These are phyloP conservation scores for Andrena flavipes DNA, from an alignment of 2,888 invertebrate species.

Conservation along the genomic window DNA sequence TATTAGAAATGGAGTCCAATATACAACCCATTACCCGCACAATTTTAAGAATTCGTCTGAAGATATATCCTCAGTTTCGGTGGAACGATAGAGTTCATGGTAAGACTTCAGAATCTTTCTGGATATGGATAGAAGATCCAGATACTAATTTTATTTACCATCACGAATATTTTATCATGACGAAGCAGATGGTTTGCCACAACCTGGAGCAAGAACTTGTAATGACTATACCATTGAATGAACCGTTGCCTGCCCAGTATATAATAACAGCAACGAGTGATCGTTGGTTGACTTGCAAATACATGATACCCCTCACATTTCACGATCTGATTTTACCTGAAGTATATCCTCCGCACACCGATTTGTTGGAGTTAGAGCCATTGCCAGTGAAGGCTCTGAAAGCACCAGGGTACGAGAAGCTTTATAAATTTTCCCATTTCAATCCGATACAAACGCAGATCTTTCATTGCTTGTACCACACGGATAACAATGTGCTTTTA, in stretches of 20 bases:
- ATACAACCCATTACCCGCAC: constrained; percentile 98
- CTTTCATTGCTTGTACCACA: constrained; percentile 98
- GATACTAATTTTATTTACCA: constrained; percentile 98
- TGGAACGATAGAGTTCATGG: constrained; percentile 98
- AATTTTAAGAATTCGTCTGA: constrained; percentile 93
- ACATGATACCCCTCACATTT: constrained; percentile 89
- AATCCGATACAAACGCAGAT: constrained; percentile 99
- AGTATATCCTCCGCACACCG: constrained; percentile 96
- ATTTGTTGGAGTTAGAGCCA: constrained; percentile 95
- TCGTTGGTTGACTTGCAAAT: constrained; percentile 90
- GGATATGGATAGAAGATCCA: constrained; percentile 99
- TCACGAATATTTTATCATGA: constrained; percentile 95
- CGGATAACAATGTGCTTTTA: constrained; percentile 95
- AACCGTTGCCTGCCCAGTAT: constrained; percentile 96
- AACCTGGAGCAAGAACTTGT: constrained; percentile 93
- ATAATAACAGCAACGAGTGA: constrained; percentile 95
- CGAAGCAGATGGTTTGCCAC: constrained; percentile 88
- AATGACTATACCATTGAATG: constrained; percentile 97
- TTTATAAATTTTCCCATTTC: constrained; percentile 97
- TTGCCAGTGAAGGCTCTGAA: constrained; percentile 93
- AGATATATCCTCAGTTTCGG: constrained; percentile 90
- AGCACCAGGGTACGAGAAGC: constrained; percentile 90
- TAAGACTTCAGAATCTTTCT: constrained; percentile 95
- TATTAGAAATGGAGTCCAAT: constrained; percentile 92
- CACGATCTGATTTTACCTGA: constrained; percentile 96